These are phyloP conservation scores for Austrolebias charrua DNA, from an alignment of 2,797 vertebrate genomes.

Conservation along the genomic window DNA sequence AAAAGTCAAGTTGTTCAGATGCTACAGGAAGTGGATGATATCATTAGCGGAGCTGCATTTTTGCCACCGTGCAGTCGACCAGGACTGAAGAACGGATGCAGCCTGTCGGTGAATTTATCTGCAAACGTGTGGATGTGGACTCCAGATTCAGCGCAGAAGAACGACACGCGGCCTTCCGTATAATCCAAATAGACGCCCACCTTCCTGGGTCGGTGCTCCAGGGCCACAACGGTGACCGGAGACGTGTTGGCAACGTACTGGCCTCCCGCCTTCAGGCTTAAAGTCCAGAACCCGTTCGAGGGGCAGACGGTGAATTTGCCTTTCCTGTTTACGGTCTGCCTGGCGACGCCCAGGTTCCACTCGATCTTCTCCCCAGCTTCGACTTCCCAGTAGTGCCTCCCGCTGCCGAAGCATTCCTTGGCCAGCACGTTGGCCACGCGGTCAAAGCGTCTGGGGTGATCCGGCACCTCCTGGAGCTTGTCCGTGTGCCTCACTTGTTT, in stretches of 20 bases:
- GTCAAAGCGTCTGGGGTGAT: slow-evolving; percentile 83
- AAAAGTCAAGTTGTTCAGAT: slow-evolving; percentile 65
- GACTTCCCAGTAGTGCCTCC: slow-evolving; percentile 84
- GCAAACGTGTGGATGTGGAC: slow-evolving; percentile 79
- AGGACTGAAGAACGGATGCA: slow-evolving; percentile 79
- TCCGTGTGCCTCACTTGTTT: slow-evolving; percentile 78
- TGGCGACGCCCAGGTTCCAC: slow-evolving; percentile 79
- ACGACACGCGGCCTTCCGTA: slow-evolving; percentile 72
- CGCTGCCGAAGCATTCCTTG: slow-evolving; percentile 73
- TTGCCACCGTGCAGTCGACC: slow-evolving; percentile 74
- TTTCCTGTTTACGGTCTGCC: slow-evolving; percentile 79
- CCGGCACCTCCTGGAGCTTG: slow-evolving; percentile 72
- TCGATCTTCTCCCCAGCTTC: slow-evolving; percentile 81
- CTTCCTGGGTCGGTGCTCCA: slow-evolving; percentile 67
- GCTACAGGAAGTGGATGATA: slow-evolving; percentile 75
- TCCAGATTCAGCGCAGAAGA: slow-evolving; percentile 77
- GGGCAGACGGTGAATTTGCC: slow-evolving; percentile 80
- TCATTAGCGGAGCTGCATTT: slow-evolving; percentile 73
- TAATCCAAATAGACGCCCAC: slow-evolving; percentile 79
- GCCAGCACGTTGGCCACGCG: slow-evolving; percentile 80
- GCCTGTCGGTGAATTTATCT: slow-evolving; percentile 75
- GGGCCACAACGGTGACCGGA: slow-evolving; percentile 57
- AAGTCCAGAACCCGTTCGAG: slow-evolving; percentile 80
- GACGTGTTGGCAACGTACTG: slow-evolving; percentile 72
- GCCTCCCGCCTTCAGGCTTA: slow-evolving; percentile 74